phyloP scores from a whole-genome alignment of 2,797 vertebrate genomes.

The Microchirus variegatus region DNA sequence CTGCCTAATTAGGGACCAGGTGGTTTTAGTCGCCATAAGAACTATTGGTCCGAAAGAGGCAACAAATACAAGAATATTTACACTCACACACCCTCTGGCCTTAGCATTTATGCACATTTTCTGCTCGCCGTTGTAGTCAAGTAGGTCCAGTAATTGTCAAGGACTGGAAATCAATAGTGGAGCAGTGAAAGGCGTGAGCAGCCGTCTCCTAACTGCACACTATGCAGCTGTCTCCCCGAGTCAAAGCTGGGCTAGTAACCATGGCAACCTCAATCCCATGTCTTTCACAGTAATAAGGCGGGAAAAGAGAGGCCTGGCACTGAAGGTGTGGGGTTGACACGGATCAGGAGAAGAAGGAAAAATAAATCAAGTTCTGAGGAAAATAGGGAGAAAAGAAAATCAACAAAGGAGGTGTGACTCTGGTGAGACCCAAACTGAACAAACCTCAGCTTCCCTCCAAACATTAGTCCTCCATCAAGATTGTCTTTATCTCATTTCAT shows the following conservation, averaged over 20 bases:
- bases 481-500: slow-evolving; percentile 64
- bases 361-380: slow-evolving; percentile 17
- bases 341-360: slow-evolving; percentile 19
- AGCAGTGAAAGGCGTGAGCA: slow-evolving; percentile 55
- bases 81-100: slow-evolving; percentile 8
- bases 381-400: slow-evolving; percentile 5
- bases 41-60: too few relatives aligned
- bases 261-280: slow-evolving; percentile 69
- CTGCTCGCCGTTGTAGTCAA: slow-evolving; percentile 29
- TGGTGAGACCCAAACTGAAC: slow-evolving; percentile 32
- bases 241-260: slow-evolving; percentile 67
- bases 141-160: slow-evolving; percentile 55
- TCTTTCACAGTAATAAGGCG: slow-evolving; percentile 65
- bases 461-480: slow-evolving; percentile 39
- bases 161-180: slow-evolving; percentile 71
- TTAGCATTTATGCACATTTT: not conserved
- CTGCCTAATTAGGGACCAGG: too few relatives aligned
- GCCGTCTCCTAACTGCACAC: slow-evolving; percentile 71
- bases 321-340: slow-evolving; percentile 34
- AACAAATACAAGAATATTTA: not conserved
- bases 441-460: slow-evolving; percentile 28
- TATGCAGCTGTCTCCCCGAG: slow-evolving; percentile 66
- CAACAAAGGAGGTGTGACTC: slow-evolving; percentile 1
- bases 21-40: too few relatives aligned
- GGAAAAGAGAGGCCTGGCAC: slow-evolving; percentile 45